Evolutionary conservation across 30 jellyfish, hydroid and myxozoan genomes (phyloP).

Genomic region (Cassiopea xamachana): DNA sequence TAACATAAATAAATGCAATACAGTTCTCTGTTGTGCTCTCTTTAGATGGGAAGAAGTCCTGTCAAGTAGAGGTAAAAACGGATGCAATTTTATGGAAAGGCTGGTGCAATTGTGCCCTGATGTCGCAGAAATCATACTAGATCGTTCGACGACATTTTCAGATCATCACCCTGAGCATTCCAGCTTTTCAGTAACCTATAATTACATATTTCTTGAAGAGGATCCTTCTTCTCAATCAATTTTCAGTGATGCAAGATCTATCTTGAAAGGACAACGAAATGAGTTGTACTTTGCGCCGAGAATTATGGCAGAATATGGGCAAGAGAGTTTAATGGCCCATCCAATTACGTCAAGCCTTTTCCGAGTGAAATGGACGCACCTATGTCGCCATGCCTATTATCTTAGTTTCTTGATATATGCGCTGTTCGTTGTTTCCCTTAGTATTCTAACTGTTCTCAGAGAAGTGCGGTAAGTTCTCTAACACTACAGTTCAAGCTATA

Average conservation of each 20-base stretch:
- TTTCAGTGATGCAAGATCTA: constrained; percentile 13
- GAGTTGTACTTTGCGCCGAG: constrained; percentile 43
- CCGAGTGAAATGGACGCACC: constrained; percentile 49
- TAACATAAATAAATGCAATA: background rate
- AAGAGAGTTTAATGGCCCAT: constrained; percentile 52
- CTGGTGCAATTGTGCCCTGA: constrained; percentile 53
- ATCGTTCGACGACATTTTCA: constrained; percentile 55
- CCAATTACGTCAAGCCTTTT: constrained; percentile 55
- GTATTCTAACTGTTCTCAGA: constrained; percentile 16
- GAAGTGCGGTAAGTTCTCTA: constrained; percentile 30
- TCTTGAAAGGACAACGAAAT: background rate
- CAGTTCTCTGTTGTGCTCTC: background rate
- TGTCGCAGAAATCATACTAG: constrained; percentile 47
- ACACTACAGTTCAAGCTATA: too few relatives aligned
- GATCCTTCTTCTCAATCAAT: constrained; percentile 9
- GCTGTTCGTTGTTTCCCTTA: constrained; percentile 34
- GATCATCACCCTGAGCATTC: constrained; percentile 64
- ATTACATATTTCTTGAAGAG: constrained; percentile 54
- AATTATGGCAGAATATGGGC: constrained; percentile 43
- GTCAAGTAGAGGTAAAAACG: background rate
- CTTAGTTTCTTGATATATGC: constrained; percentile 47
- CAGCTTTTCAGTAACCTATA: constrained; percentile 40
- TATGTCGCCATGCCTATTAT: constrained; percentile 59
- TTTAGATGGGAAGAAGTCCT: constrained; percentile 71
- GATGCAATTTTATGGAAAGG: constrained; percentile 33